Evolutionary conservation across 2,797 vertebrate genomes (phyloP).

Genomic region (Sebastes variabilis): DNA sequence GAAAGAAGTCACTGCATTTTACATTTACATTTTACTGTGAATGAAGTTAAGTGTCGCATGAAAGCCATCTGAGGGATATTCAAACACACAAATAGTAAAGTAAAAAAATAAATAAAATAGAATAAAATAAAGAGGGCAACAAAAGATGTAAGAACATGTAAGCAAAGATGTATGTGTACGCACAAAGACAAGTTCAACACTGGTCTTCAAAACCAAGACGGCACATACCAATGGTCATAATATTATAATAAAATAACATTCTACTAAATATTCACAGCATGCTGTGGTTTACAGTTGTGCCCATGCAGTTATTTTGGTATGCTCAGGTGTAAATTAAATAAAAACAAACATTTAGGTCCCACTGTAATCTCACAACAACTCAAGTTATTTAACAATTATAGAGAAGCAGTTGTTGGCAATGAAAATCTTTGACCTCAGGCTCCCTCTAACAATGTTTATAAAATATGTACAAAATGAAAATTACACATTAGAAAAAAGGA

Average conservation of each 20-base stretch:
- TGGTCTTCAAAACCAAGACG: neutral
- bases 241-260: too few relatives aligned
- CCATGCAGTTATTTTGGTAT: too few relatives aligned
- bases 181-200: neutral
- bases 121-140: neutral
- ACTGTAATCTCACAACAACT: too few relatives aligned
- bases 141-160: neutral
- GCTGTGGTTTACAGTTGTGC: too few relatives aligned
- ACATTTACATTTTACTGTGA: neutral
- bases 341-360: neutral
- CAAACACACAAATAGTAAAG: neutral
- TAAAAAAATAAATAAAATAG: neutral
- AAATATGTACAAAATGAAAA: neutral
- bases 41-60: neutral
- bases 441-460: neutral
- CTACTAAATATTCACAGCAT: too few relatives aligned
- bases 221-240: neutral
- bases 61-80: neutral
- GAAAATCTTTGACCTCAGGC: accelerated
- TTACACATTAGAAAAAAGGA: neutral
- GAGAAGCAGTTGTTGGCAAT: neutral
- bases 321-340: too few relatives aligned
- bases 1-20: neutral
- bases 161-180: neutral
- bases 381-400: too few relatives aligned